Percentiles rank a stretch among this genome's conserved stretches.
phyloP scores from a whole-genome alignment of 2,888 invertebrate species.

The Craniophora ligustri region DNA sequence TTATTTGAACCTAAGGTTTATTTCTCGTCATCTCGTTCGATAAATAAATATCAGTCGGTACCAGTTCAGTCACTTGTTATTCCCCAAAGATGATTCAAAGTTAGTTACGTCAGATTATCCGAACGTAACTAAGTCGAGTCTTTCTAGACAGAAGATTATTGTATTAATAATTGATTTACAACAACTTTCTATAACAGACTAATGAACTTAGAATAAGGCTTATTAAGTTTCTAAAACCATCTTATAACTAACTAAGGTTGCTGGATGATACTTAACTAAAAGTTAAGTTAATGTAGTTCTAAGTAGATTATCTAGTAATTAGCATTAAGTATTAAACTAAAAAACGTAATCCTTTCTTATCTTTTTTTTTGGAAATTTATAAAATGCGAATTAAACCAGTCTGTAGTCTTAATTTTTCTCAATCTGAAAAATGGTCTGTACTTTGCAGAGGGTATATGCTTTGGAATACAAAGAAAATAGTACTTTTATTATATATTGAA shows the following conservation, averaged over 20 bases:
- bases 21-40: neutral
- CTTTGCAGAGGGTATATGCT: no score
- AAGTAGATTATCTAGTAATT: neutral
- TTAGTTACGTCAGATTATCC: no score
- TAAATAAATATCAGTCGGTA: neutral
- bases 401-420: no score
- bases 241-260: slow-evolving; percentile 25
- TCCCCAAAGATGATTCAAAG: neutral
- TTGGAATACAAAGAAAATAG: no score
- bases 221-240: slow-evolving; percentile 14
- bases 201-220: slow-evolving; percentile 17
- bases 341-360: no score
- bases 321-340: neutral
- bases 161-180: slow-evolving; percentile 27
- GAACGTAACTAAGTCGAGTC: neutral
- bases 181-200: slow-evolving; percentile 3
- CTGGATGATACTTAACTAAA: slow-evolving; percentile 6
- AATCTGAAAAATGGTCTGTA: no score
- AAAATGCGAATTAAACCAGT: no score
- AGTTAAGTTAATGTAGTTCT: neutral
- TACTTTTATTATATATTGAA: no score
- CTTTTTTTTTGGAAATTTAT: no score
- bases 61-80: neutral
- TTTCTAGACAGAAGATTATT: slow-evolving; percentile 2
- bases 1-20: no score